Evolutionary conservation across 2,113 vertebrate genomes (phyloP).

Genomic region (Apteryx owenii): DNA sequence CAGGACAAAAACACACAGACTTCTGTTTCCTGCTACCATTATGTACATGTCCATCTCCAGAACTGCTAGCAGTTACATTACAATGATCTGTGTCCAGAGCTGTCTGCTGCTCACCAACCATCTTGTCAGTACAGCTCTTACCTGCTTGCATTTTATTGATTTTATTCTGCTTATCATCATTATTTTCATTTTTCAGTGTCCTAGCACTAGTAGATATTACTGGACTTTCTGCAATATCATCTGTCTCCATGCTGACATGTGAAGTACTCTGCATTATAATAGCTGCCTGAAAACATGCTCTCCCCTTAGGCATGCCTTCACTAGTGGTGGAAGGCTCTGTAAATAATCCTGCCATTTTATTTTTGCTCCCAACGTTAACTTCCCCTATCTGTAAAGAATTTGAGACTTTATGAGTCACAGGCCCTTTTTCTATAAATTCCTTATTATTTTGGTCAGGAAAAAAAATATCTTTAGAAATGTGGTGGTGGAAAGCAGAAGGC

Average conservation of each 20-base stretch:
- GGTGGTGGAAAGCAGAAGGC: neutral
- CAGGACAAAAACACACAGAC: neutral
- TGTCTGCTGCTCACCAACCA: neutral
- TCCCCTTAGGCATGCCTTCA: neutral
- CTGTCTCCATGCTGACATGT: neutral
- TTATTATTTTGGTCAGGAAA: conserved; percentile 21
- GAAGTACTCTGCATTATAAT: neutral
- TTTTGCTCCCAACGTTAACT: neutral
- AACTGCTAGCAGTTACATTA: neutral
- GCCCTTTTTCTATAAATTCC: neutral
- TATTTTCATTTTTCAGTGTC: neutral
- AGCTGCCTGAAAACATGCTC: neutral
- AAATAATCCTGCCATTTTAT: neutral
- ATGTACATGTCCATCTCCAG: neutral
- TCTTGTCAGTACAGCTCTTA: neutral
- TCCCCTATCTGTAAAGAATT: neutral
- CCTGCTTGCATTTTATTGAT: neutral
- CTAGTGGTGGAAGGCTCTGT: neutral
- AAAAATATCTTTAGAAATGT: neutral
- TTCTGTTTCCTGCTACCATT: neutral
- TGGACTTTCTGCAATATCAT: neutral
- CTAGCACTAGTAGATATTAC: neutral
- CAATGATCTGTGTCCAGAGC: neutral
- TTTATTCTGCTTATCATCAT: neutral
- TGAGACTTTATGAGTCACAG: conserved; percentile 9